These are phyloP conservation scores for Drosophila hydei DNA, from an alignment of 1,140 invertebrate genomes.

Conservation along the genomic window DNA sequence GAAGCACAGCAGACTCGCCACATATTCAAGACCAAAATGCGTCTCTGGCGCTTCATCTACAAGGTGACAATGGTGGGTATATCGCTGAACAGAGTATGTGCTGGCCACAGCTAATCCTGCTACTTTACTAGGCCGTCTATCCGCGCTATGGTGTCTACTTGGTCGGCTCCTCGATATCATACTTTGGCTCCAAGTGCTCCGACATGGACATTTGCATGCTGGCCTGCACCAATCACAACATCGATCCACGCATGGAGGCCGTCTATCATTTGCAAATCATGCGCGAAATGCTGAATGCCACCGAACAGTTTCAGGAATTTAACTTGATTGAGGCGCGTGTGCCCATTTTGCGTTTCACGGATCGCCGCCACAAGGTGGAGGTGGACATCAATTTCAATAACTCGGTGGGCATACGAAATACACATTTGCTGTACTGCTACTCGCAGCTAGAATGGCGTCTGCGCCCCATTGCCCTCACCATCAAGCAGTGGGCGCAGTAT, in stretches of 20 bases:
- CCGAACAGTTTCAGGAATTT: constrained; percentile 86
- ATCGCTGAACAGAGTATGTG: not conserved
- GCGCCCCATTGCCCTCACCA: constrained; percentile 93
- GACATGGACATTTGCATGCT: constrained; percentile 98
- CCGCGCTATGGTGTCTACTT: constrained; percentile 94
- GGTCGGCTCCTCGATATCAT: constrained; percentile 98
- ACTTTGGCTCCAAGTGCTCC: constrained; percentile 95
- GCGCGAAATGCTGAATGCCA: constrained; percentile 60
- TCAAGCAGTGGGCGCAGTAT: constrained; percentile 97
- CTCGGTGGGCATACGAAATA: constrained; percentile 96
- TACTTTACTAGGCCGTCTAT: constrained; percentile 85
- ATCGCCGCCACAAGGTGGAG: constrained; percentile 90
- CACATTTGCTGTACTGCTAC: constrained; percentile 96
- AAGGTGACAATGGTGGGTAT: constrained; percentile 88
- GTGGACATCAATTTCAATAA: constrained; percentile 99
- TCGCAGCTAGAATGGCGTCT: constrained; percentile 96
- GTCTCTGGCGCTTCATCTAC: constrained; percentile 91
- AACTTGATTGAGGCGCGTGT: constrained; percentile 97
- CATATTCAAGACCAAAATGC: constrained; percentile 92
- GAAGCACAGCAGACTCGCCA: constrained; percentile 91
- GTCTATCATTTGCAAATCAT: constrained; percentile 71
- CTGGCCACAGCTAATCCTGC: not conserved
- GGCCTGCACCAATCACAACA: constrained; percentile 87
- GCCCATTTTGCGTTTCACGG: constrained; percentile 95
- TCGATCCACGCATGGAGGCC: constrained; percentile 79